phyloP scores from a whole-genome alignment of 2,888 invertebrate species.

The Heliconius erato region DNA sequence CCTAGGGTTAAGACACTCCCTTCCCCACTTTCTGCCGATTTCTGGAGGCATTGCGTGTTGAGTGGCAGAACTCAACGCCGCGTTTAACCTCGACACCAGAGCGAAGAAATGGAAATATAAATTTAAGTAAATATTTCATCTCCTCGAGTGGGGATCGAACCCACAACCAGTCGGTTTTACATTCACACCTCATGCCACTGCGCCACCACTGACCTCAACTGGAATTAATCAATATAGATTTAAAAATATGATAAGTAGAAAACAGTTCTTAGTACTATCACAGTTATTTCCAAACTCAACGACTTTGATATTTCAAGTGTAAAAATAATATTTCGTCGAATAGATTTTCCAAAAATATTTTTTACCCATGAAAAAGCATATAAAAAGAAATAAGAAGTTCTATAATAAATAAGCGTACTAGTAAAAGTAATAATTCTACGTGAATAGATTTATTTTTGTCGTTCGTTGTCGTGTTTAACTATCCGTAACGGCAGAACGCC shows the following conservation, averaged over 20 bases:
- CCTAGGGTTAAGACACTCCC: too few species aligned
- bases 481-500: slow-evolving; percentile 14
- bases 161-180: too few species aligned
- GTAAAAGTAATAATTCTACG: slow-evolving; percentile 22
- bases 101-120: too few species aligned
- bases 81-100: too few species aligned
- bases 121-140: too few species aligned
- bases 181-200: too few species aligned
- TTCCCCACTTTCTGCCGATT: too few species aligned
- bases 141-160: too few species aligned
- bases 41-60: too few species aligned
- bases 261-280: neutral
- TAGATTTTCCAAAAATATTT: neutral
- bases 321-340: neutral
- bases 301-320: neutral
- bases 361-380: neutral
- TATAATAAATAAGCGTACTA: slow-evolving; percentile 19
- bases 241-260: neutral
- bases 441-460: slow-evolving; percentile 23
- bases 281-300: neutral
- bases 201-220: too few species aligned
- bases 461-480: slow-evolving; percentile 20
- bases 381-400: neutral
- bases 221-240: neutral
- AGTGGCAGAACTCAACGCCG: too few species aligned